A percentile compares a stretch with the other conserved stretches of the same genome.
Conservation (phyloP, 2,888 invertebrate species). For the Lasioglossum villosulum region DNA sequence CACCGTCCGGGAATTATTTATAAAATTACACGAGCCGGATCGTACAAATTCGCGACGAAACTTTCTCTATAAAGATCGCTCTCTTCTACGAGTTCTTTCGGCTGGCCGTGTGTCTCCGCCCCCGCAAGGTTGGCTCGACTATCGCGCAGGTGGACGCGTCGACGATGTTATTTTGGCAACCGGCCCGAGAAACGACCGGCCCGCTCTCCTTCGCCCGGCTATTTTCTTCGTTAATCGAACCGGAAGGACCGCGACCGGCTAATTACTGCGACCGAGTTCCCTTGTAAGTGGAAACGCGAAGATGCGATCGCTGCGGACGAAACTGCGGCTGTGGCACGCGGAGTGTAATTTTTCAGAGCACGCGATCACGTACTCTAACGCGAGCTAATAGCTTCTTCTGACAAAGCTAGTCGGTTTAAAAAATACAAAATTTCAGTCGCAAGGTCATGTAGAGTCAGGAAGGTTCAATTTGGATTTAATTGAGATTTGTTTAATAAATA, state of each 20-base stretch:
- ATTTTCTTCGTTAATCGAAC: slow-evolving; percentile 64
- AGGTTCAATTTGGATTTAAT: no score
- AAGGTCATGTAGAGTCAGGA: no score
- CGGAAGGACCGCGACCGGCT: slow-evolving; percentile 56
- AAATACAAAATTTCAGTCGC: no score
- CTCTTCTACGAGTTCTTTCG: slow-evolving; percentile 21
- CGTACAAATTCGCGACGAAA: slow-evolving; percentile 54
- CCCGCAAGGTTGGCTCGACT: neutral
- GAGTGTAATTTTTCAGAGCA: neutral
- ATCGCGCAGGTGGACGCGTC: slow-evolving; percentile 22
- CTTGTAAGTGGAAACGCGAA: slow-evolving; percentile 52
- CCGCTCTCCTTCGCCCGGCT: slow-evolving; percentile 34
- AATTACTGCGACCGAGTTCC: slow-evolving; percentile 66
- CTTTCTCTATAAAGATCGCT: slow-evolving; percentile 62
- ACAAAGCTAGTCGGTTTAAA: no score
- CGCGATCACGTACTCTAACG: neutral
- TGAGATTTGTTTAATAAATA: no score
- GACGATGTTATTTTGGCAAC: slow-evolving; percentile 60
- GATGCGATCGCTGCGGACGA: slow-evolving; percentile 31
- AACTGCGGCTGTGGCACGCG: neutral
- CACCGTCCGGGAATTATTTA: slow-evolving; percentile 67
- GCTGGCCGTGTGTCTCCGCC: slow-evolving; percentile 3
- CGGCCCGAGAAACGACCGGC: slow-evolving; percentile 43
- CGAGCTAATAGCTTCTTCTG: no score
- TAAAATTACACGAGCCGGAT: slow-evolving; percentile 63